Conservation (phyloP, 1,140 invertebrate species). For the Pogonus chalceus region DNA sequence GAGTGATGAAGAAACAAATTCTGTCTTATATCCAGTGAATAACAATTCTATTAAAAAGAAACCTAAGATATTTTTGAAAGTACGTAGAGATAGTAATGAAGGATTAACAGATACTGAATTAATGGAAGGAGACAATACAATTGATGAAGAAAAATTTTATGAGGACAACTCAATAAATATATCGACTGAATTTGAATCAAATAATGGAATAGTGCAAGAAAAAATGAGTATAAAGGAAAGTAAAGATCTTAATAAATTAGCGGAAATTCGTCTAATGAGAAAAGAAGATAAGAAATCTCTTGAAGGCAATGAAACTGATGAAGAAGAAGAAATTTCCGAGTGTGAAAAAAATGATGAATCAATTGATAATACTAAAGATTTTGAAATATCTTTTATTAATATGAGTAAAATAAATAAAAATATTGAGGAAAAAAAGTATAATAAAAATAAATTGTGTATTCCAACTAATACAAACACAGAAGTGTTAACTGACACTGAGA, state of each 20-base stretch:
- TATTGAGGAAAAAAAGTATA: background rate
- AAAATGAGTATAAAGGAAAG: background rate
- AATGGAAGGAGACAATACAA: background rate
- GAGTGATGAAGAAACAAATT: background rate
- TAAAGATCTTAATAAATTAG: background rate
- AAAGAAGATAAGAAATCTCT: background rate
- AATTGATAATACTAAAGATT: too few relatives aligned
- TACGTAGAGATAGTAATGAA: background rate
- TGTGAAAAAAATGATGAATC: too few relatives aligned
- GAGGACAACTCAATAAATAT: background rate
- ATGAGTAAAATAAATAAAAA: background rate
- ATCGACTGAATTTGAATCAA: background rate
- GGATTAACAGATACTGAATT: background rate
- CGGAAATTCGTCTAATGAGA: background rate
- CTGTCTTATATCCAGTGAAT: background rate
- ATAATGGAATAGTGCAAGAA: background rate
- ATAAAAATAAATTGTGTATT: background rate
- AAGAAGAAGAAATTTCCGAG: constrained; percentile 14
- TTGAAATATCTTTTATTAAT: too few relatives aligned
- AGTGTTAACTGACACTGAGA: constrained; percentile 39
- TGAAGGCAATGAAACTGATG: constrained; percentile 9
- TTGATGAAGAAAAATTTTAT: background rate
- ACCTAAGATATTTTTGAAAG: background rate
- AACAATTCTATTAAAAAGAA: background rate
- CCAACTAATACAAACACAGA: constrained; percentile 22